Evolutionary conservation across 2,113 vertebrate species (phyloP), one percentile per base, ranked within the genome.

Genomic region (Arvicanthis niloticus): DNA sequence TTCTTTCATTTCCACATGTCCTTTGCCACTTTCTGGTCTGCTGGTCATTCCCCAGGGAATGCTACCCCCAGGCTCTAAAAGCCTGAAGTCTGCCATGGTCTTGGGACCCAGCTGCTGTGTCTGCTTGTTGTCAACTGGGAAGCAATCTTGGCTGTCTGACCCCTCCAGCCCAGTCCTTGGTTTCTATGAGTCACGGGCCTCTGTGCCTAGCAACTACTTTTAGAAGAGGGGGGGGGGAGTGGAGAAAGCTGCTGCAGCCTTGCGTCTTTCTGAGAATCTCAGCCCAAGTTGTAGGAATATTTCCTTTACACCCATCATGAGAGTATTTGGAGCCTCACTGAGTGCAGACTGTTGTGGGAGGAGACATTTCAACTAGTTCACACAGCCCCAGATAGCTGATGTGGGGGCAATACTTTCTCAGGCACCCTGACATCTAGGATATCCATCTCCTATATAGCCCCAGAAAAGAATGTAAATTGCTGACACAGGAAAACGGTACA

Each of bases 101-200:
- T 85, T 77, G 77, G 21, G 77, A 94, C 76, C 1, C 31, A 91
- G 89, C 70, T 97, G 65, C 72, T 13, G 24, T 56, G 34, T 96
- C 94, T 96, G 93, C 76, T 96, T 92, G 89, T 95, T 60, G 16
- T 96, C 93, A 96, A 77, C 58, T 76, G 37, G 88, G 70, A 60
- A 97, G 67, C 89, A 93, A 91, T 92, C 88, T 89, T 96, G 93
- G 92, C 94, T 96, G 91, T 73, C 76, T 92, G 93, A n/a, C 70
- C 58, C 70, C 65, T 94, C 75, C 29, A 67, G 56, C 70, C 87
- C 70, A 80, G 94, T 65, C 62, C 22, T 95, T 92, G 94, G 80
- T 93, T 95, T 95, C 75, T 92, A 58, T 97, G 95, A 95, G 93
- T 97, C 97, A 97, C 65, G 87, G 22, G 95, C 34, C 90, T 73